Base-by-base conservation (phyloP, 2,797 vertebrate genomes). In the Petrocephalus schoutedeni region DNA sequence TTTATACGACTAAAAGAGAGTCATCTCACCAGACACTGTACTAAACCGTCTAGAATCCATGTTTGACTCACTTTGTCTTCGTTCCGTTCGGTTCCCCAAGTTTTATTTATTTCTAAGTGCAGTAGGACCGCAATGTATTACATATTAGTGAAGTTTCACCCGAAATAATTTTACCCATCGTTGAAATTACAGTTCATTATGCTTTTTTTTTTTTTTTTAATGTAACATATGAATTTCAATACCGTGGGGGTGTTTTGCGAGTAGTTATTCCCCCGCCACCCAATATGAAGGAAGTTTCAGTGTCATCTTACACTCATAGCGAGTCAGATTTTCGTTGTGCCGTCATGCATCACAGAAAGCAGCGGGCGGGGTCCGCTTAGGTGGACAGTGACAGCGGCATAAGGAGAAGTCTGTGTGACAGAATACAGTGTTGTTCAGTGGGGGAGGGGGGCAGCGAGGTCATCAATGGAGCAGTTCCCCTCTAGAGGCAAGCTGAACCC, bases 1-100 rank as follows among this genome's bases (percentile, higher is more conserved):
- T 95, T 95, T 95, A 94, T 93, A 93, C 93, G 93, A 95, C 93
- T 93, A 91, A 94, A 28, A 90, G 90, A 88, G 91, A 89, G 36
- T 49, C 91, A 91, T 93, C 91, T 92, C 90, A 92, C 92, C 90
- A 89, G 91, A 90, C 91, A 89, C 92, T 89, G 91, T 92, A 92
- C 91, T 92, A 92, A 91, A 92, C 93, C 91, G 88, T 92, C 88
- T 91, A 90, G 89, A 90, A 91, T 92, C 94, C 93, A 92, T 67
- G 89, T 91, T 91, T 90, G 88, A 90, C 80, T 88, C 19, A 14
- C 90, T 89, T 91, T 89, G 89, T 89, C 89, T 91, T 87, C 19
- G 9, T 88, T 71, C 28, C 64, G 57, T 58, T 90, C 90, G 88
- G 90, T 74, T 88, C 90, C 89, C 88, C 86, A 77, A 10, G 87